These are phyloP conservation scores for Leucoma salicis DNA, from an alignment of 2,888 invertebrate species.

Conservation along the genomic window DNA sequence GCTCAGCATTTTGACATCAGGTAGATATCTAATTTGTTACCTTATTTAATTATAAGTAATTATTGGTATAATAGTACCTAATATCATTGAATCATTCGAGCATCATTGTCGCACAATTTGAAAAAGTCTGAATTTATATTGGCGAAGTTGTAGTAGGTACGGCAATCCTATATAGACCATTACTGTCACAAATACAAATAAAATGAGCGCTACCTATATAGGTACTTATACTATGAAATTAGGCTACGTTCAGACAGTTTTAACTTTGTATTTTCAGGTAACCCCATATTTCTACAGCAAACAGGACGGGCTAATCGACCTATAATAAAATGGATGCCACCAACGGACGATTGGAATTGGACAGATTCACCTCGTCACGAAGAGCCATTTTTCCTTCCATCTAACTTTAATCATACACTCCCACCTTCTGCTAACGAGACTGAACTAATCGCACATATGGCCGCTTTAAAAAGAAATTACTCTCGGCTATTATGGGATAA, in stretches of 20 bases:
- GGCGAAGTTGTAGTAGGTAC: too few relatives aligned
- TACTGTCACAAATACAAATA: too few relatives aligned
- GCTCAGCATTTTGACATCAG: slow-evolving; percentile 52
- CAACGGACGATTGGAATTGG: slow-evolving; percentile 76
- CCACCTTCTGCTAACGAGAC: slow-evolving; percentile 78
- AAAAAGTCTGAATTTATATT: too few relatives aligned
- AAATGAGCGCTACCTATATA: too few relatives aligned
- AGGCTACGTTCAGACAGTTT: too few relatives aligned
- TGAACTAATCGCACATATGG: slow-evolving; percentile 70
- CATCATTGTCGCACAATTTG: too few relatives aligned
- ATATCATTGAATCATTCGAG: not conserved
- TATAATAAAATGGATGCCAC: slow-evolving; percentile 74
- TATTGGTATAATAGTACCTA: not conserved
- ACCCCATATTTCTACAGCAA: slow-evolving; percentile 69
- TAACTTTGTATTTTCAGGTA: slow-evolving; percentile 69
- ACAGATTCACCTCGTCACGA: slow-evolving; percentile 60
- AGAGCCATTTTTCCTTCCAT: slow-evolving; percentile 68
- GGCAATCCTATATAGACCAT: too few relatives aligned
- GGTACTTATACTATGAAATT: too few relatives aligned
- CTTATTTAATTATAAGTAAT: not conserved
- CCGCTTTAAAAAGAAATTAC: slow-evolving; percentile 69
- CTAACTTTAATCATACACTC: slow-evolving; percentile 73
- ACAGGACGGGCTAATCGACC: slow-evolving; percentile 55
- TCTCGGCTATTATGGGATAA: slow-evolving; percentile 88
- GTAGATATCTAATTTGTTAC: slow-evolving; percentile 37